Evolutionary conservation across 1,140 invertebrate species (phyloP).

Genomic region (Rhizoglyphus robini): DNA sequence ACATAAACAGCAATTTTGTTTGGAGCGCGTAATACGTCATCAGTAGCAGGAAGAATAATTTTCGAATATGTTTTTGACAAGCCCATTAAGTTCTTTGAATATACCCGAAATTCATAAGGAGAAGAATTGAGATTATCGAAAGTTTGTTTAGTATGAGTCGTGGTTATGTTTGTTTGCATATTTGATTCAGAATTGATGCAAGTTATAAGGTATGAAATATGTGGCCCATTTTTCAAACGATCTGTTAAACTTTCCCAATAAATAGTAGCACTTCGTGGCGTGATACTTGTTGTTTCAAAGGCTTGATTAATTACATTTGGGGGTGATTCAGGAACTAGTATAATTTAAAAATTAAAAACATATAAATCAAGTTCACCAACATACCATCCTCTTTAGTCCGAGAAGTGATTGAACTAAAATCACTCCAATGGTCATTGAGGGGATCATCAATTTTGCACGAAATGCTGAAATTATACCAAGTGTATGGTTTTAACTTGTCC

Average conservation of each 20-base stretch:
- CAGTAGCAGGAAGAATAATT: background rate
- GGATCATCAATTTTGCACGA: background rate
- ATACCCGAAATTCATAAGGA: background rate
- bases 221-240: background rate
- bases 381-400: background rate
- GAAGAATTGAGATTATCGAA: background rate
- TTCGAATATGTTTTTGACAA: background rate
- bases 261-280: background rate
- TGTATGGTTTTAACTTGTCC: background rate
- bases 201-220: background rate
- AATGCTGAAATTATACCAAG: background rate
- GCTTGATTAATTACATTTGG: background rate
- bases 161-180: background rate
- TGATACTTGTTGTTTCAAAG: background rate
- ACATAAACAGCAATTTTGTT: no score
- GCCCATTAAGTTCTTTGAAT: background rate
- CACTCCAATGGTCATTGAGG: background rate
- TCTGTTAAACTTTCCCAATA: slow-evolving; percentile 1
- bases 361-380: no score
- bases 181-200: background rate
- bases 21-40: background rate
- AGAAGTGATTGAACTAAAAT: background rate
- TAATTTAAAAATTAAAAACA: background rate
- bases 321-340: background rate
- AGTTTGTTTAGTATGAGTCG: background rate